A percentile compares a stretch with the other conserved stretches of the same genome.
Evolutionary conservation across 2,888 invertebrate genomes (phyloP).

Genomic region (Stenodema calcarata): DNA sequence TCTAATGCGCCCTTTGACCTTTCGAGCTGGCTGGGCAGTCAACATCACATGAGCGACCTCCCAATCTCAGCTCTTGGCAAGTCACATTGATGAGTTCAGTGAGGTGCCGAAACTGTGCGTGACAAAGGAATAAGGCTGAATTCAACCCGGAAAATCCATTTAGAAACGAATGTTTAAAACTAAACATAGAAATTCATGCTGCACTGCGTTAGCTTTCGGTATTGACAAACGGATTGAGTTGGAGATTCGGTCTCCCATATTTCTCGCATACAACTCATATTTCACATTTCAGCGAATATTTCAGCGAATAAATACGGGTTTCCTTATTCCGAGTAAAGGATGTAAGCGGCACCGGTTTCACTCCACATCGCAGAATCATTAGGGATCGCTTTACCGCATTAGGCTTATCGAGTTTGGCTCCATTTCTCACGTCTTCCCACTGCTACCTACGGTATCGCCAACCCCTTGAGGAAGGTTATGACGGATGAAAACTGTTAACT

Average conservation of each 20-base stretch:
- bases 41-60: no score
- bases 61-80: no score
- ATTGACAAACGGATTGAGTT: background rate
- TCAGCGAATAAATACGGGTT: background rate
- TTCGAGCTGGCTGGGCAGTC: no score
- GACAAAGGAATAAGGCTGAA: no score
- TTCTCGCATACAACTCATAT: background rate
- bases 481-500: background rate
- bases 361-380: slow-evolving; percentile 3
- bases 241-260: background rate
- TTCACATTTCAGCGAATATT: background rate
- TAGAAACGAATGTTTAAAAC: no score
- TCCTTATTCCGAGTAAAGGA: background rate
- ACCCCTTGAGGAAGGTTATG: background rate
- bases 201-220: background rate
- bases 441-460: background rate
- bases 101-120: no score
- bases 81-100: no score
- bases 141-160: no score
- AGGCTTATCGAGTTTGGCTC: background rate
- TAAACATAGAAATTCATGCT: no score
- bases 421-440: background rate
- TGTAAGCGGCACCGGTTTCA: background rate
- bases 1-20: no score
- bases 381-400: slow-evolving; percentile 22